Evolutionary conservation across 1,140 invertebrate species (phyloP), one percentile per base, ranked within the genome.

Genomic region (Subanguina moxae): DNA sequence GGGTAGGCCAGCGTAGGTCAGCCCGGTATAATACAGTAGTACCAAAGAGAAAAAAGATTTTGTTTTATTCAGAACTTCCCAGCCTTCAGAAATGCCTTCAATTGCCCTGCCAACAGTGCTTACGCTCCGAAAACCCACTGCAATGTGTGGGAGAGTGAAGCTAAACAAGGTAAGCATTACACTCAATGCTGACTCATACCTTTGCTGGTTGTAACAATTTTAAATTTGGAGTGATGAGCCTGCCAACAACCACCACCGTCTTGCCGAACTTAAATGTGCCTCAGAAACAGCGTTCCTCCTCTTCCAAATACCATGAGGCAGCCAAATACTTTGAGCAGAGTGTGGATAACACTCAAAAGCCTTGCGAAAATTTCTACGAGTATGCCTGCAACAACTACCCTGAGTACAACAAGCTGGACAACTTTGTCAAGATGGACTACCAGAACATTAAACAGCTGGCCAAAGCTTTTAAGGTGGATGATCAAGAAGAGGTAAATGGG

Each of bases 41-140:
- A 38, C 11, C 32, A 5, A 38, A 5, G 11, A 38, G 11, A 38
- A 3, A 38, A 38, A 38, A 38, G n/a, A n/a, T n/a, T 38, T 38
- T 25, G 3, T 15, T 15, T 5, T 52, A 7, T 73, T 45, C 68
- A 72, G 58, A 82, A 82, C 57, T 80, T 74, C 72, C 80, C 77
- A 23, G 80, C 80, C 19, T 82, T 80, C 69, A 67, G 62, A 25
- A 80, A 56, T 19, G 78, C 78, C 9, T 80, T 82, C 67, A 76
- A 80, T 43, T 80, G 78, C 28, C 69, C 72, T 13, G 28, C 61
- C 19, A 68, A 64, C 38, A 65, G 72, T 15, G 42, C 5, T 1
- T 74, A 75, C 45, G 68, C 78, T 21, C 78, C 78, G 15, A 48
- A 9, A 30, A 45, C 80, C 1, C 79, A 81, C 43, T 82, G 80